Evolutionary conservation across 2,888 invertebrate genomes (phyloP), one percentile per base, ranked within the genome.

Genomic region (Ceratothoa steindachneri): DNA sequence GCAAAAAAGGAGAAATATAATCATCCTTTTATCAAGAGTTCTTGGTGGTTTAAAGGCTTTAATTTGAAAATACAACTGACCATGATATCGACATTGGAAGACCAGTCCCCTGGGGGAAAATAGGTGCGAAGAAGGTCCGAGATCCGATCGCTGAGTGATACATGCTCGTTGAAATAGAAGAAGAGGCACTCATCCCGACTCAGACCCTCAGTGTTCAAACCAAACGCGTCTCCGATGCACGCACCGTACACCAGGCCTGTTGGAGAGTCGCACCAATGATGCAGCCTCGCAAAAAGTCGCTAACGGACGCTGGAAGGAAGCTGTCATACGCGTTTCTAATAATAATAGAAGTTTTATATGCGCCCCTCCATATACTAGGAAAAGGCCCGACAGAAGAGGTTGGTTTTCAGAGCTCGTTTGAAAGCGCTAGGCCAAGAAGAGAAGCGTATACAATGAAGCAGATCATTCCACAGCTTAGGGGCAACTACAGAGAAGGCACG

Each of bases 41-140:
- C 41, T 41, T 9, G 5, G 41, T 15, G 15, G 5, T 15, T 5
- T 41, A 41, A 41, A 41, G 15, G n/a, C n/a, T n/a, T n/a, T n/a
- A n/a, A n/a, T n/a, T n/a, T n/a, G n/a, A n/a, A n/a, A n/a, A n/a
- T n/a, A n/a, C n/a, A n/a, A 73, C 82, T 80, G 74, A 85, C 85
- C 82, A 84, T 82, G 31, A 83, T 82, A 80, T 85, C 85, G 80
- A 83, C 83, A 77, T 84, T 83, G 7, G 82, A 82, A 3, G 85
- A 84, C 85, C 85, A 85, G 80, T 84, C 84, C 27, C 84, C 84
- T 27, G 81, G 82, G 64, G 81, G 81, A 84, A 84, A 85, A 19
- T 83, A 82, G 12, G 83, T 81, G 53, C 85, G 78, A 68, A 83
- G 82, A 69, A 83, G 82, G 80, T 85, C 85, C 71, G 82, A 82